phyloP scores from a whole-genome alignment of 1,140 invertebrate species.

The Pemphigus obesinymphae region DNA sequence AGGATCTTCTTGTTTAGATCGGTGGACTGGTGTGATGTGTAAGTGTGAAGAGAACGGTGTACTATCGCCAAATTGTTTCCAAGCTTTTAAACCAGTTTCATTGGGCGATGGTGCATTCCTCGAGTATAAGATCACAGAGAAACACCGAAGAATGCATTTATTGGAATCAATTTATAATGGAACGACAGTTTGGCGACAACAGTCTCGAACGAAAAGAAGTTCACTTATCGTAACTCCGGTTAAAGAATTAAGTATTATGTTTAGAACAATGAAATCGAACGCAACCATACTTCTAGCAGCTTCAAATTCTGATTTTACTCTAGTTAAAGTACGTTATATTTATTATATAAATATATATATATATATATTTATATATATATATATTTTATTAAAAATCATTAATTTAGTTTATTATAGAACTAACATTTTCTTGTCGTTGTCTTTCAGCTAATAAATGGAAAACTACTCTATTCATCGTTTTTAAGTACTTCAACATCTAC shows the following conservation, averaged over 20 bases:
- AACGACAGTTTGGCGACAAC: conserved; percentile 60
- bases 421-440: background rate
- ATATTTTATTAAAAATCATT: conserved; percentile 12
- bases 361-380: background rate
- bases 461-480: conserved; percentile 21
- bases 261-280: conserved; percentile 69
- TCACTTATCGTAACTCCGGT: conserved; percentile 50
- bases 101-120: conserved; percentile 71
- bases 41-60: conserved; percentile 61
- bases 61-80: conserved; percentile 71
- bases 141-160: conserved; percentile 77
- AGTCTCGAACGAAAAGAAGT: conserved; percentile 21
- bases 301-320: conserved; percentile 81
- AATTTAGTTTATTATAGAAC: background rate
- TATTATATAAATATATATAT: no score
- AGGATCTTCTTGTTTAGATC: conserved; percentile 64
- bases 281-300: conserved; percentile 77
- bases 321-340: conserved; percentile 61
- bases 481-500: conserved; percentile 41
- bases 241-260: conserved; percentile 74
- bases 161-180: conserved; percentile 70
- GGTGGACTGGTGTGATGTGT: conserved; percentile 71
- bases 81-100: conserved; percentile 71
- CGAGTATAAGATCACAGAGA: conserved; percentile 75
- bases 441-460: conserved; percentile 10